Percentiles rank a stretch among this genome's conserved stretches.
These are phyloP conservation scores for Cervus canadensis DNA, from an alignment of 2,113 vertebrate species.

Conservation along the genomic window DNA sequence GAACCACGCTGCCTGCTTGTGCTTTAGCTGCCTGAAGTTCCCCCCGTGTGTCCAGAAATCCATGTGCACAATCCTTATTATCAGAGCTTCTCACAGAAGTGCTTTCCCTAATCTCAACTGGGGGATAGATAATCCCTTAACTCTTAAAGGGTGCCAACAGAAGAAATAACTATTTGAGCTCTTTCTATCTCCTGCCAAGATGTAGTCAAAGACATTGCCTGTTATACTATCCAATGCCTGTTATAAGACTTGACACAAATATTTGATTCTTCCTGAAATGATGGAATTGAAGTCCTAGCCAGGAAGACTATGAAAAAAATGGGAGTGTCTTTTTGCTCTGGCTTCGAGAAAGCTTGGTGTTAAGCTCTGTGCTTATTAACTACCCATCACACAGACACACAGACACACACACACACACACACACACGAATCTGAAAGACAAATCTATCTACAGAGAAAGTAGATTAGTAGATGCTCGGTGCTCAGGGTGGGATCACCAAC, in stretches of 20 bases:
- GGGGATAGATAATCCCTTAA: neutral
- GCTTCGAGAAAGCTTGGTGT: neutral
- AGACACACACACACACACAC: fast-evolving
- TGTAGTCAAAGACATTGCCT: neutral
- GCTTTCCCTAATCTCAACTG: neutral
- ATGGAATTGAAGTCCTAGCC: neutral
- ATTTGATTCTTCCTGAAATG: neutral
- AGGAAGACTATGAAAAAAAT: neutral
- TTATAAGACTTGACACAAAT: neutral
- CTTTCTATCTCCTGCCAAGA: neutral
- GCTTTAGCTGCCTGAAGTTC: neutral
- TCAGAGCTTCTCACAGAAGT: neutral
- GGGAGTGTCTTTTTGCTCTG: neutral
- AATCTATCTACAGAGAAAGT: neutral
- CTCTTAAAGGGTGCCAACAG: neutral
- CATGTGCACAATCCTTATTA: neutral
- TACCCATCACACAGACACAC: neutral
- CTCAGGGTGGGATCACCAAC: neutral
- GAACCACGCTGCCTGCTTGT: neutral
- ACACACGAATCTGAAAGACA: neutral
- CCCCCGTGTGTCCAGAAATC: neutral
- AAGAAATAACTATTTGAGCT: neutral
- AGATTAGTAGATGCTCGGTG: neutral
- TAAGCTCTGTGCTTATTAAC: neutral
- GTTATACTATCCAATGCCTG: neutral